Percentiles rank a stretch among this genome's conserved stretches.
phyloP scores from a whole-genome alignment of 64 coral and sea anemone genomes.

The Montipora sp. region DNA sequence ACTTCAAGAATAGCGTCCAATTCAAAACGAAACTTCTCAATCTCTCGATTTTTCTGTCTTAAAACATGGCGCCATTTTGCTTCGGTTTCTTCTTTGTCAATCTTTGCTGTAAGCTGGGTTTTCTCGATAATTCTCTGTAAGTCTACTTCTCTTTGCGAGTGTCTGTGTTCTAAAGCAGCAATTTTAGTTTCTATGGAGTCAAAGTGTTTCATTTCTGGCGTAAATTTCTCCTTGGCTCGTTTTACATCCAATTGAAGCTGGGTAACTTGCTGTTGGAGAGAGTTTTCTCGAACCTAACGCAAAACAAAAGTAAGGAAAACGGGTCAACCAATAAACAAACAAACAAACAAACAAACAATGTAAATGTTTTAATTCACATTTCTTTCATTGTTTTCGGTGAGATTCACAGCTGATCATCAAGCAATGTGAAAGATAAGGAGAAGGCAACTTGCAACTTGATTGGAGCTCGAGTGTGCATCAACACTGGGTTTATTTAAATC shows the following conservation, averaged over 20 bases:
- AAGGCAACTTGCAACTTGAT: too few relatives aligned
- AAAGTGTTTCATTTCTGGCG: constrained; percentile 96
- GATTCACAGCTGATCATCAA: neutral
- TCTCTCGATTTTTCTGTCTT: constrained; percentile 92
- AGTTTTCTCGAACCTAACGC: constrained; percentile 78
- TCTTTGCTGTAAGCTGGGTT: constrained; percentile 73
- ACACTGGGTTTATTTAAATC: too few relatives aligned
- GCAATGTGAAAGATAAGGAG: too few relatives aligned
- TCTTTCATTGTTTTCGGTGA: too few relatives aligned
- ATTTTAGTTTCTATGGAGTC: constrained; percentile 89
- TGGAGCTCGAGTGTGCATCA: too few relatives aligned
- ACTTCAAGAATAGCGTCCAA: constrained; percentile 88
- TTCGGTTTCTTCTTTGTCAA: constrained; percentile 89
- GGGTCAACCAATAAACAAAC: neutral
- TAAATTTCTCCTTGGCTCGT: constrained; percentile 82
- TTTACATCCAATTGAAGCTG: constrained; percentile 78
- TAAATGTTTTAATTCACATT: too few relatives aligned
- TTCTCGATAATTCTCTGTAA: constrained; percentile 87
- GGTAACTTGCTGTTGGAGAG: constrained; percentile 85
- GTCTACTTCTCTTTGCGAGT: constrained; percentile 84
- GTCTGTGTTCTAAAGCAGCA: constrained; percentile 79
- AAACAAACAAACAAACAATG: neutral
- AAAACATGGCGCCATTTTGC: constrained; percentile 77
- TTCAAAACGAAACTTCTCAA: constrained; percentile 90
- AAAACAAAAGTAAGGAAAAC: constrained; percentile 15